A percentile compares a stretch with the other conserved stretches of the same genome.
These are phyloP conservation scores for Gastrophysa polygoni DNA, from an alignment of 2,888 invertebrate species.

Conservation along the genomic window DNA sequence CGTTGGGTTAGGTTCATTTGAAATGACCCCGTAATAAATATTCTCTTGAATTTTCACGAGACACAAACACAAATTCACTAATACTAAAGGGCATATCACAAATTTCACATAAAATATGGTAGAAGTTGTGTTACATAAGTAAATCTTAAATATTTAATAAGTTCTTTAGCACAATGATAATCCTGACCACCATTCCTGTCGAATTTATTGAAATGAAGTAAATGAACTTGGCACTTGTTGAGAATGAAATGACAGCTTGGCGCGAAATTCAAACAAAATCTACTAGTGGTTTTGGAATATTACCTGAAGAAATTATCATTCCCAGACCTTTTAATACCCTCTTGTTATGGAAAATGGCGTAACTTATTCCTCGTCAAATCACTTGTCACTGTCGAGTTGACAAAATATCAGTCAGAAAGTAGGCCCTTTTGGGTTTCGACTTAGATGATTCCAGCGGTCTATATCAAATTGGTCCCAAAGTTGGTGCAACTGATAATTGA, in stretches of 20 bases:
- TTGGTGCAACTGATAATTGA: no score
- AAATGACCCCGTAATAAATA: constrained; percentile 49
- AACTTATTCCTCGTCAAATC: no score
- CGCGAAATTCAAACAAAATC: constrained; percentile 44
- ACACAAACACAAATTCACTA: constrained; percentile 44
- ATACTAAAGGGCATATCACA: constrained; percentile 53
- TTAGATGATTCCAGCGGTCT: no score
- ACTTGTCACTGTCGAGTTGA: no score
- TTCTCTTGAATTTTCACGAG: constrained; percentile 49
- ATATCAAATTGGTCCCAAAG: no score
- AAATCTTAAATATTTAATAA: constrained; percentile 39
- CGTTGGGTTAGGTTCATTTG: constrained; percentile 58
- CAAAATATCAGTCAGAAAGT: background rate
- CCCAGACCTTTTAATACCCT: background rate
- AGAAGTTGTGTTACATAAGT: constrained; percentile 41
- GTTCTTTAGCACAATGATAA: constrained; percentile 48
- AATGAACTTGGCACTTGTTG: constrained; percentile 59
- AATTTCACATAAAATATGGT: constrained; percentile 48
- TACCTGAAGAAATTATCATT: constrained; percentile 1
- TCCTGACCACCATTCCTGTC: constrained; percentile 54
- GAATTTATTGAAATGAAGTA: no score
- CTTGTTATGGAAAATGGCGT: no score
- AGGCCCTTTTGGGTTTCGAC: no score
- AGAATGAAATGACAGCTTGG: constrained; percentile 44
- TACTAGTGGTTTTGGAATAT: background rate